These are phyloP conservation scores for Athrips mouffetella DNA, from an alignment of 2,888 invertebrate genomes.

Conservation along the genomic window DNA sequence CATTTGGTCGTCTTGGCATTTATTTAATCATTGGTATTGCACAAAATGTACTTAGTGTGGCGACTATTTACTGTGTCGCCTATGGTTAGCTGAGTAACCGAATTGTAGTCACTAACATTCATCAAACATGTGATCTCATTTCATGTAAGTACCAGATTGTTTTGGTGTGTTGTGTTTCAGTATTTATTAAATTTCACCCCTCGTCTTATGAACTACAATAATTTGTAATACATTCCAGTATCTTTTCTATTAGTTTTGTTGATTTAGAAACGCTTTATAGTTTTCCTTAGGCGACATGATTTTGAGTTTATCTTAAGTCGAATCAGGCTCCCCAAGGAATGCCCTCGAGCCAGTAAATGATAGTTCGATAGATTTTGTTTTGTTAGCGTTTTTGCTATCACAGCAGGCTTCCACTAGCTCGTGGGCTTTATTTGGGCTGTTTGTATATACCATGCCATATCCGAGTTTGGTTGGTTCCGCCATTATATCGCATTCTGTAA, in stretches of 20 bases:
- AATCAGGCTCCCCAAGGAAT: too few species aligned
- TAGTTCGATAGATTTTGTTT: too few species aligned
- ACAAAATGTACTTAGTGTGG: conserved; percentile 74
- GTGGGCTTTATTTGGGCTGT: too few species aligned
- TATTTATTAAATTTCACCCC: conserved; percentile 44
- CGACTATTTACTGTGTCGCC: conserved; percentile 48
- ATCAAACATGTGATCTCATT: conserved; percentile 69
- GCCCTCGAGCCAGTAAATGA: too few species aligned
- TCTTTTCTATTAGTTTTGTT: conserved; percentile 55
- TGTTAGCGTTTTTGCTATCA: conserved; percentile 53
- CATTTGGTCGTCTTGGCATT: conserved; percentile 59
- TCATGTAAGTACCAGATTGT: conserved; percentile 51
- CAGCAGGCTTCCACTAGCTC: too few species aligned
- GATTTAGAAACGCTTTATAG: conserved; percentile 64
- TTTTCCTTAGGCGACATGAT: conserved; percentile 59
- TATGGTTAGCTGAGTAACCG: conserved; percentile 44
- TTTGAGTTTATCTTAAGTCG: conserved; percentile 53
- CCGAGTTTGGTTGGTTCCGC: conserved; percentile 56
- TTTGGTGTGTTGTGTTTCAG: conserved; percentile 38
- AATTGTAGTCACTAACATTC: conserved; percentile 49
- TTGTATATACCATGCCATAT: too few species aligned
- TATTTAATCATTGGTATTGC: conserved; percentile 62
- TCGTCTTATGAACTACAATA: conserved; percentile 44
- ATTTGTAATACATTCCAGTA: conserved; percentile 68
- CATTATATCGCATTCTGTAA: conserved; percentile 54